Percentiles rank a stretch among this genome's conserved stretches.
phyloP scores from a whole-genome alignment of 1,140 invertebrate genomes.

The Drosophila teissieri region DNA sequence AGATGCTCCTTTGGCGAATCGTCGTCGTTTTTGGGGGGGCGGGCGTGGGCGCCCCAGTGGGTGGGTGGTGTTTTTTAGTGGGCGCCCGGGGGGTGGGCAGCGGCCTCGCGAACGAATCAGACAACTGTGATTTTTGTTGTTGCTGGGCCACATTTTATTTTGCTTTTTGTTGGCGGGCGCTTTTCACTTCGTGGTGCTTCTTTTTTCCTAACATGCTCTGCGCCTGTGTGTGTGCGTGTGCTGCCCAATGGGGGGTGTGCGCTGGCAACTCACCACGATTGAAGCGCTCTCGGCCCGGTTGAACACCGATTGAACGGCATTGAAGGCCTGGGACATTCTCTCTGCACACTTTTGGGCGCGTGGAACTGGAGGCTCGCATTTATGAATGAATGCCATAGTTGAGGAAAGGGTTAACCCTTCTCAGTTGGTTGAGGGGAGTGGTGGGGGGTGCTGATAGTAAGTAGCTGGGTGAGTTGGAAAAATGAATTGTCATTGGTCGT shows the following conservation, averaged over 20 bases:
- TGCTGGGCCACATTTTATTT: slow-evolving; percentile 76
- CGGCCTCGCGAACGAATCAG: slow-evolving; percentile 82
- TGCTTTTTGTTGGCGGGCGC: slow-evolving; percentile 68
- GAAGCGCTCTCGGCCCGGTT: slow-evolving; percentile 36
- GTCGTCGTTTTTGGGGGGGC: slow-evolving; percentile 32
- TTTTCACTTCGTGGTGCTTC: slow-evolving; percentile 54
- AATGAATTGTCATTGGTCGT: slow-evolving; percentile 78
- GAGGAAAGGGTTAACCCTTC: slow-evolving; percentile 41
- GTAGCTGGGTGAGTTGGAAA: slow-evolving; percentile 60
- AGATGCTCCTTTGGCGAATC: slow-evolving; percentile 66
- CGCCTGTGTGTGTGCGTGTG: slow-evolving; percentile 42
- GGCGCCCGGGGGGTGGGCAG: slow-evolving; percentile 47
- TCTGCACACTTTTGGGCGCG: slow-evolving; percentile 56
- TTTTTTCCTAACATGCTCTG: slow-evolving; percentile 67
- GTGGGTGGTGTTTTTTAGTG: slow-evolving; percentile 33
- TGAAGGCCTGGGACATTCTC: slow-evolving; percentile 60
- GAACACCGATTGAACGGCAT: slow-evolving; percentile 58
- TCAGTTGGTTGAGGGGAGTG: not conserved
- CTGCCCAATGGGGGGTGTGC: slow-evolving; percentile 74
- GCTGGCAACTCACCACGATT: slow-evolving; percentile 62
- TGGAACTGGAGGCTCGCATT: slow-evolving; percentile 36
- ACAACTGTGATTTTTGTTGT: slow-evolving; percentile 84
- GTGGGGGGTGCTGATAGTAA: slow-evolving; percentile 11
- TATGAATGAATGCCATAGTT: slow-evolving; percentile 68
- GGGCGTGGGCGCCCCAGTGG: slow-evolving; percentile 14